Evolutionary conservation across 2,113 vertebrate species (phyloP).

Genomic region (Thalassarche chlororhynchos): DNA sequence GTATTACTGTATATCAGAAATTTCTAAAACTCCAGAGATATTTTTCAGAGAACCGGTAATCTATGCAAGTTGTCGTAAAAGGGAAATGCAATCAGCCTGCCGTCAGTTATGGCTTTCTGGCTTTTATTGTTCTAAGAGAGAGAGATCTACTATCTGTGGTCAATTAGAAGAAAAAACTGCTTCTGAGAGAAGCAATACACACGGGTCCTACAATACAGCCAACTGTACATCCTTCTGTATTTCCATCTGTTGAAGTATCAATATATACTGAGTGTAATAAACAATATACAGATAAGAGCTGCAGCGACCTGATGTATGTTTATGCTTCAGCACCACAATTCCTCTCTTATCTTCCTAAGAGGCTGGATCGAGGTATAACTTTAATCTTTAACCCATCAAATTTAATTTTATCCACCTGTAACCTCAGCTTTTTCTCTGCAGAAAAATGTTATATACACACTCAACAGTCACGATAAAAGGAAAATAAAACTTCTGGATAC

Average conservation of each 20-base stretch:
- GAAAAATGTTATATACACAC: slow-evolving; percentile 1
- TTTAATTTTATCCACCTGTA: slow-evolving; percentile 21
- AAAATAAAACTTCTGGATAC: slow-evolving; percentile 52
- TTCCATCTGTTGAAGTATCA: neutral
- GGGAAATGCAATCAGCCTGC: neutral
- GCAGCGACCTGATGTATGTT: neutral
- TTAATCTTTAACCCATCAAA: slow-evolving; percentile 11
- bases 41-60: slow-evolving; percentile 13
- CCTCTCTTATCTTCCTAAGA: neutral
- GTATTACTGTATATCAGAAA: slow-evolving; percentile 18
- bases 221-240: neutral
- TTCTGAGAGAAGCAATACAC: neutral
- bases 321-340: neutral
- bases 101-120: neutral
- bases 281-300: neutral
- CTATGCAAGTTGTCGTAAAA: slow-evolving; percentile 14
- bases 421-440: slow-evolving; percentile 3
- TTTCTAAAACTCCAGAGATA: slow-evolving; percentile 37
- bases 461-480: slow-evolving; percentile 34
- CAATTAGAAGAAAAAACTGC: neutral
- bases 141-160: neutral
- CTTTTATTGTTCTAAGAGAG: neutral
- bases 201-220: neutral
- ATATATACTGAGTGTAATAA: neutral
- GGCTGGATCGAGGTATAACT: neutral